Evolutionary conservation across 2,797 vertebrate genomes (phyloP).

Genomic region (Rhinichthys osculus): DNA sequence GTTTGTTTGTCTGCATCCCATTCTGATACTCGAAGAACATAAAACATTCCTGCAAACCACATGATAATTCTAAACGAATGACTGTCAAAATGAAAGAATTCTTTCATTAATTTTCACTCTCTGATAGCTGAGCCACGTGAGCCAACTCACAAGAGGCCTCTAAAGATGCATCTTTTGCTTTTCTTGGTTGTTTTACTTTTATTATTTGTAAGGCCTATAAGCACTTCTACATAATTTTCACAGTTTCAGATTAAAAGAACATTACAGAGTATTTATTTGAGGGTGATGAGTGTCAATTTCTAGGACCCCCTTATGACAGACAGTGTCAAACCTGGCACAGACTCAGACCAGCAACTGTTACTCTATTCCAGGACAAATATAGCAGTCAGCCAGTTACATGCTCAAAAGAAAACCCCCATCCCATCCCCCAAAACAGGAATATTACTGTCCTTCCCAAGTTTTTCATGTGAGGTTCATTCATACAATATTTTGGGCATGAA

Average conservation of each 20-base stretch:
- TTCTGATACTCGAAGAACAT: not conserved
- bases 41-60: not conserved
- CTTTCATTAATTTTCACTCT: constrained; percentile 19
- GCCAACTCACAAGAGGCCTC: no score
- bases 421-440: not conserved
- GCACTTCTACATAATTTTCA: not conserved
- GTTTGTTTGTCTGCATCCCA: not conserved
- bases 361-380: constrained; percentile 23
- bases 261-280: not conserved
- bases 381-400: not conserved
- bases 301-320: not conserved
- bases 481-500: not conserved
- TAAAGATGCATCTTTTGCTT: not conserved
- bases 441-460: not conserved
- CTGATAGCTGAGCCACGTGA: not conserved
- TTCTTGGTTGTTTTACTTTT: not conserved
- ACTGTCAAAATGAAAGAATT: no score
- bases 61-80: not conserved
- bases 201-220: not conserved
- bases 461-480: not conserved
- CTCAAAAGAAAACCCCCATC: not conserved
- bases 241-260: not conserved
- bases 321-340: not conserved
- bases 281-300: not conserved
- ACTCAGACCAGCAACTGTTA: not conserved